phyloP scores from a whole-genome alignment of 2,888 invertebrate species.

The Cyclophora punctaria region DNA sequence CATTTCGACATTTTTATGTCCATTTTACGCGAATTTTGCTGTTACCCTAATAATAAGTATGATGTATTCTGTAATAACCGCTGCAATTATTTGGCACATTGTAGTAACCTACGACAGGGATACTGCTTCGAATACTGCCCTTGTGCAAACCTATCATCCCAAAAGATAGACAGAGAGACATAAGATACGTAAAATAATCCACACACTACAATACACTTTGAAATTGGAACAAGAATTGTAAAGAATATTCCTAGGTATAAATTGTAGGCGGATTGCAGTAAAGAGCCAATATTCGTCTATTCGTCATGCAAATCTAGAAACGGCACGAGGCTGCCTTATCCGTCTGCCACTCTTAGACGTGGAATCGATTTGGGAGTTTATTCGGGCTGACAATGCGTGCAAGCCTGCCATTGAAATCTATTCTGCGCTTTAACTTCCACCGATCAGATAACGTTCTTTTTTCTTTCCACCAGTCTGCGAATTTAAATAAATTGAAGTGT shows the following conservation, averaged over 20 bases:
- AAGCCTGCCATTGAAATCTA: constrained; percentile 50
- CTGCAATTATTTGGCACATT: constrained; percentile 16
- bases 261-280: constrained; percentile 20
- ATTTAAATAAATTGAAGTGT: neutral
- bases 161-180: too few relatives aligned
- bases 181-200: too few relatives aligned
- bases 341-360: constrained; percentile 68
- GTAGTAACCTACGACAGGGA: neutral
- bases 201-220: neutral
- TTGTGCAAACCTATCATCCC: too few relatives aligned
- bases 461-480: constrained; percentile 2
- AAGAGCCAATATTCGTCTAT: constrained; percentile 46
- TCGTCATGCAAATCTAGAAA: constrained; percentile 67
- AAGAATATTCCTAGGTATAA: constrained; percentile 5
- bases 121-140: too few relatives aligned
- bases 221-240: neutral
- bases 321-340: constrained; percentile 51
- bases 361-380: constrained; percentile 73
- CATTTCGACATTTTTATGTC: constrained; percentile 48
- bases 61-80: constrained; percentile 20
- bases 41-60: constrained; percentile 19
- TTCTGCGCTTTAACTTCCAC: constrained; percentile 39
- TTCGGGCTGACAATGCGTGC: constrained; percentile 69
- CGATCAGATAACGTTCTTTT: constrained; percentile 8
- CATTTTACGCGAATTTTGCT: constrained; percentile 36